Conservation (phyloP, 2,113 vertebrate species). For the Brachirus orientalis region DNA sequence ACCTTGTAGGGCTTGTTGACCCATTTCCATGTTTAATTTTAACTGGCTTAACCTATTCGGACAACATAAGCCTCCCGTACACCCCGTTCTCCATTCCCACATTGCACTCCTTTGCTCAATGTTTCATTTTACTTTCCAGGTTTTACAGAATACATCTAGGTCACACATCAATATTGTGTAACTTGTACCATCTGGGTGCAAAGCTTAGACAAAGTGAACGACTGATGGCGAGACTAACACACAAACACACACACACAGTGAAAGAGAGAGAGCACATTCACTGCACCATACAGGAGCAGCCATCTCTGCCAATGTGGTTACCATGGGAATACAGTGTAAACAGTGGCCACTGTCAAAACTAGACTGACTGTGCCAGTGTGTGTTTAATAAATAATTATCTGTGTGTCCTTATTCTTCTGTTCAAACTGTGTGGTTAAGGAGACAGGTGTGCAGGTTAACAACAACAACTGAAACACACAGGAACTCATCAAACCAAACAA, state of each 20-base stretch:
- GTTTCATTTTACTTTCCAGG: slow-evolving; percentile 45
- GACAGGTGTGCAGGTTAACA: slow-evolving; percentile 2
- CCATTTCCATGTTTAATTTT: slow-evolving; percentile 59
- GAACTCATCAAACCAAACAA: slow-evolving; percentile 28
- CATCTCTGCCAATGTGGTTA: slow-evolving; percentile 46
- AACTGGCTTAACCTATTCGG: slow-evolving; percentile 24
- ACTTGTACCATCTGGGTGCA: slow-evolving; percentile 58
- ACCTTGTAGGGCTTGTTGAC: slow-evolving; percentile 49
- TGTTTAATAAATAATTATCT: slow-evolving; percentile 59
- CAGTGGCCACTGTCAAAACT: slow-evolving; percentile 49
- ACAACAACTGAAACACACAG: slow-evolving; percentile 23
- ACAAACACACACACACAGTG: slow-evolving; percentile 15
- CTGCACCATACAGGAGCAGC: slow-evolving; percentile 23
- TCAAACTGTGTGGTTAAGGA: slow-evolving; percentile 27
- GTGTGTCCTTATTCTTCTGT: slow-evolving; percentile 37
- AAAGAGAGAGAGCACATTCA: too few relatives aligned
- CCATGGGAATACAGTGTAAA: slow-evolving; percentile 71
- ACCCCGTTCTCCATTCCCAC: slow-evolving; percentile 3
- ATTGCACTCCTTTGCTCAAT: slow-evolving; percentile 33
- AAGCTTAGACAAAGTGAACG: slow-evolving; percentile 46
- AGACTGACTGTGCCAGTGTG: slow-evolving; percentile 33
- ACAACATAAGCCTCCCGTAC: slow-evolving; percentile 22
- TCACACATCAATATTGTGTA: slow-evolving; percentile 62
- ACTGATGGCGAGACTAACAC: slow-evolving; percentile 40
- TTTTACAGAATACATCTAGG: slow-evolving; percentile 64